Evolutionary conservation across 2,888 invertebrate species (phyloP), one percentile per base, ranked within the genome.

Genomic region (Dryadula phaetusa): DNA sequence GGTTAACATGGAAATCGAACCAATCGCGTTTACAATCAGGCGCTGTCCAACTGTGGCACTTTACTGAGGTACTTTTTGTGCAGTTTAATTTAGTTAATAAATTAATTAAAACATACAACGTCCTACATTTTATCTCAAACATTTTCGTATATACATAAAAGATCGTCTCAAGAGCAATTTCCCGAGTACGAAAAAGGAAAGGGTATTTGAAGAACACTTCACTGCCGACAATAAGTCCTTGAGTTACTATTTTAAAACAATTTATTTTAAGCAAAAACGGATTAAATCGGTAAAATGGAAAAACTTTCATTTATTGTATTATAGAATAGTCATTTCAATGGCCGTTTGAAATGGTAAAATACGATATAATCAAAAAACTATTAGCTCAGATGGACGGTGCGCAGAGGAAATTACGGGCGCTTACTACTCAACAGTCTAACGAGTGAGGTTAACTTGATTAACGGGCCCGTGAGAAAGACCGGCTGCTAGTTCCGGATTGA

Each of bases 391-490:
- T 62, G 65, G 16, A 49, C 52, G 47, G 46, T 49, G 47, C 65
- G 62, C 62, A 18, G 58, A 52, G 62, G 62, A 63, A 63, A 69
- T 69, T 58, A 60, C 62, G 16, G 46, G 44, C 69, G 66, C 28
- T 69, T 60, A 69, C 49, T 49, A 62, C 34, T 60, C 53, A 14
- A 61, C 62, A 58, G 49, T 34, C 49, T 56, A 22, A 61, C 47
- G 56, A 56, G 56, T 46, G 42, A 44, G 62, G 46, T 37, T 62
- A 66, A 69, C 62, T 66, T 56, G 58, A 69, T 69, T 66, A 69
- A 69, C 49, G 62, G 42, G 49, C 62, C 62, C 40, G 52, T 54
- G 49, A 52, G 69, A 58, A 53, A 64, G 40, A 47, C 47, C 47
- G 42, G 44, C 46, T 46, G 64, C 46, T 16, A n/a, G 46, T 56